Percentiles rank a stretch among this genome's conserved stretches.
phyloP scores from a whole-genome alignment of 2,888 invertebrate genomes.

The Strigamia transsilvanica region DNA sequence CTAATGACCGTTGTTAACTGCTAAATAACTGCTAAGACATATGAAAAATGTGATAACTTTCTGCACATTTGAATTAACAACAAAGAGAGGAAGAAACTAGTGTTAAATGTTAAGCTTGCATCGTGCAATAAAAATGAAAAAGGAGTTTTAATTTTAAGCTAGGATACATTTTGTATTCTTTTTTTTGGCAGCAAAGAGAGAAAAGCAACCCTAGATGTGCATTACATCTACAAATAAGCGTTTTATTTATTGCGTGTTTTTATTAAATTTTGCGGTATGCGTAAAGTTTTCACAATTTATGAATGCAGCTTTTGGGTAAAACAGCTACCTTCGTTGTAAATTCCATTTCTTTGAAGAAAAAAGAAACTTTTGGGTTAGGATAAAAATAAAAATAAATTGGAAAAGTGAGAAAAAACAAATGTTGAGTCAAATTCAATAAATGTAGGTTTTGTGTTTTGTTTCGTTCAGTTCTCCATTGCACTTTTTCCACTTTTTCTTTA shows the following conservation, averaged over 20 bases:
- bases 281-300: neutral
- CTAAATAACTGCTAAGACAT: neutral
- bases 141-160: neutral
- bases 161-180: neutral
- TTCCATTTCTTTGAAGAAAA: neutral
- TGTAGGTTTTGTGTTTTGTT: conserved; percentile 26
- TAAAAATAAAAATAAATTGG: neutral
- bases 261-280: conserved; percentile 4
- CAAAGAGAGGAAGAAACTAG: too few relatives aligned
- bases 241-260: conserved; percentile 11
- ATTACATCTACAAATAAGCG: neutral
- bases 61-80: too few relatives aligned
- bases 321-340: neutral
- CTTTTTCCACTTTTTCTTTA: conserved; percentile 6
- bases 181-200: too few relatives aligned
- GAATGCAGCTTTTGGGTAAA: neutral
- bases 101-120: neutral
- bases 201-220: too few relatives aligned
- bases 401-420: conserved; percentile 36
- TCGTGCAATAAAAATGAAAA: neutral
- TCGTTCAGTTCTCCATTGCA: conserved; percentile 9
- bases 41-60: neutral
- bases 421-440: conserved; percentile 33
- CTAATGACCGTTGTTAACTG: neutral
- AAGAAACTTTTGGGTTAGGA: neutral